phyloP scores from a whole-genome alignment of 1,140 invertebrate genomes.

The Drosophila orena region DNA sequence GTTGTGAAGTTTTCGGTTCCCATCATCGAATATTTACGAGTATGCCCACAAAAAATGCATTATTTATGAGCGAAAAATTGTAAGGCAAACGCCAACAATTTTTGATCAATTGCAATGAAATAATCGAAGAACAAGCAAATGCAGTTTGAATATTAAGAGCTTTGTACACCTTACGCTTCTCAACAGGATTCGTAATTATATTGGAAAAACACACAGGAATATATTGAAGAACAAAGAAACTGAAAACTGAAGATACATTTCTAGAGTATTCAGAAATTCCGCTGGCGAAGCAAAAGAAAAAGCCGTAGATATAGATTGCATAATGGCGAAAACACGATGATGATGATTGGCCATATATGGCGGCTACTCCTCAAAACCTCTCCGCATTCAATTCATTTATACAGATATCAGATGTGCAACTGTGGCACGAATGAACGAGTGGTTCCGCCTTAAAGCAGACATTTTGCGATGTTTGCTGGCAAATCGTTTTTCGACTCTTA shows the following conservation, averaged over 20 bases:
- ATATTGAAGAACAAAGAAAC: too few species aligned
- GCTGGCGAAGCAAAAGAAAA: neutral
- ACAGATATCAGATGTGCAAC: slow-evolving; percentile 49
- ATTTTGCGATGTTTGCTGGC: slow-evolving; percentile 47
- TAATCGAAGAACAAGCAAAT: slow-evolving; percentile 7
- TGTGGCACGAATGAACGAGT: slow-evolving; percentile 40
- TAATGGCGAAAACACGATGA: slow-evolving; percentile 39
- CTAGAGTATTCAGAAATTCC: neutral
- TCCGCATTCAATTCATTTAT: slow-evolving; percentile 23
- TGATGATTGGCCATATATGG: slow-evolving; percentile 49
- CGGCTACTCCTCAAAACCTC: slow-evolving; percentile 18
- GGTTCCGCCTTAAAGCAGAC: slow-evolving; percentile 55
- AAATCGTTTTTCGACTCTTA: slow-evolving; percentile 64
- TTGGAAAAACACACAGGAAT: neutral
- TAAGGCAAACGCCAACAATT: slow-evolving; percentile 32
- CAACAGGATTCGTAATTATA: too few species aligned
- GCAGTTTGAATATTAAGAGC: too few species aligned
- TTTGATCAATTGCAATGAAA: slow-evolving; percentile 41
- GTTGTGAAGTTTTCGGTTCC: slow-evolving; percentile 31
- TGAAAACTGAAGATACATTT: neutral
- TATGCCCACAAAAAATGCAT: slow-evolving; percentile 39
- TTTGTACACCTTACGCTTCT: too few species aligned
- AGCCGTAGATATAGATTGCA: slow-evolving; percentile 35
- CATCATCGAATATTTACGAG: slow-evolving; percentile 36
- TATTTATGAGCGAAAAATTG: slow-evolving; percentile 47